Evolutionary conservation across 2,113 vertebrate species (phyloP).

Genomic region (Elephantulus edwardii): DNA sequence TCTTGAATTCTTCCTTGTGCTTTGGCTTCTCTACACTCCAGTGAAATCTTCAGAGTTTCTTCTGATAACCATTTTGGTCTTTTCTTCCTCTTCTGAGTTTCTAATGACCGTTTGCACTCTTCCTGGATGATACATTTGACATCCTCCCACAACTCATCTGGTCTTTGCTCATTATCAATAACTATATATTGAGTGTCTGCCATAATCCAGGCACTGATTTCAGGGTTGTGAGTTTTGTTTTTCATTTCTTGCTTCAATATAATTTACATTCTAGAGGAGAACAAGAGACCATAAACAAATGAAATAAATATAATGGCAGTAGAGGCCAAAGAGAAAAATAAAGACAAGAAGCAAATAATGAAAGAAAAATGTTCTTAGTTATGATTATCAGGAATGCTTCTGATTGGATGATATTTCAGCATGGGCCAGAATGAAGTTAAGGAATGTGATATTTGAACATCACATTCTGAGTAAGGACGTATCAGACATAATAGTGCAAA

Average conservation of each 20-base stretch:
- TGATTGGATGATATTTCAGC: not conserved
- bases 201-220: not conserved
- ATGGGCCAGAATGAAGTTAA: not conserved
- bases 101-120: too few relatives aligned
- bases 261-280: not conserved
- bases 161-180: not conserved
- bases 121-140: too few relatives aligned
- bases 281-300: not conserved
- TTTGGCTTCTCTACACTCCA: too few relatives aligned
- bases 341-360: not conserved
- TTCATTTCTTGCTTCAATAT: not conserved
- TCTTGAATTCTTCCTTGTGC: too few relatives aligned
- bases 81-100: too few relatives aligned
- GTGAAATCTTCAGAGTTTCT: too few relatives aligned
- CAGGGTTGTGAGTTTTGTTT: not conserved
- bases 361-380: not conserved
- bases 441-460: not conserved
- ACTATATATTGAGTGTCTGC: conserved; percentile 48
- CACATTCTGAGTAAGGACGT: not conserved
- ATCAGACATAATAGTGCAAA: not conserved
- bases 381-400: too few relatives aligned
- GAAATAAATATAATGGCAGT: not conserved
- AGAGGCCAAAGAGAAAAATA: not conserved
- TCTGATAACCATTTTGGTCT: too few relatives aligned
- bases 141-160: too few relatives aligned